Evolutionary conservation across 2,797 vertebrate genomes (phyloP).

Genomic region (Peromyscus aztecus): DNA sequence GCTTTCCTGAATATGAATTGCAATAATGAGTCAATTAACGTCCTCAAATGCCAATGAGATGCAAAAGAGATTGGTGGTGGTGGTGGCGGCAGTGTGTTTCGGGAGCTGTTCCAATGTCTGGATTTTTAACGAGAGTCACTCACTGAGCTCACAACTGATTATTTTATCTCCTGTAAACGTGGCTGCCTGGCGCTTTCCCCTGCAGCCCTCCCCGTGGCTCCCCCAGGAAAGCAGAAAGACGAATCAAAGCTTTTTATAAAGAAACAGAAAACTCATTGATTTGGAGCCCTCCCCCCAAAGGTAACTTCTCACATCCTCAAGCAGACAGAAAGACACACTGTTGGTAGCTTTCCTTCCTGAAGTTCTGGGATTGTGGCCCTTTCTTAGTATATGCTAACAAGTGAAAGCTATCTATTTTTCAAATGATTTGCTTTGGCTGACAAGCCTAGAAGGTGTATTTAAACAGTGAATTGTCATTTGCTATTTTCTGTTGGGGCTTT

Average conservation of each 20-base stretch:
- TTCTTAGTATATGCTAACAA: neutral
- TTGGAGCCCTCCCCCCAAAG: neutral
- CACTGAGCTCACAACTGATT: conserved; percentile 89
- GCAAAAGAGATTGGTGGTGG: conserved; percentile 89
- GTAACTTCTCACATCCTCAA: neutral
- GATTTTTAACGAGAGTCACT: conserved; percentile 89
- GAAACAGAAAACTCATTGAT: neutral
- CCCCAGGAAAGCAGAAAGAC: conserved; percentile 56
- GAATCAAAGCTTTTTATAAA: neutral
- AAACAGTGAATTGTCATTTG: conserved; percentile 24
- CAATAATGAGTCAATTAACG: conserved; percentile 98
- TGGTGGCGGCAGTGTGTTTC: conserved; percentile 83
- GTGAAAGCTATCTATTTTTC: neutral
- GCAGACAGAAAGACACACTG: neutral
- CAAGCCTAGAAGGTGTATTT: conserved; percentile 10
- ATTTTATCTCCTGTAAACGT: conserved; percentile 84
- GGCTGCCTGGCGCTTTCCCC: conserved; percentile 82
- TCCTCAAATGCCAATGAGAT: conserved; percentile 95
- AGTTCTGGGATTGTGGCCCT: neutral
- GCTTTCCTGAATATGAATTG: conserved; percentile 92
- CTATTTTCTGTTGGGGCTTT: conserved; percentile 15
- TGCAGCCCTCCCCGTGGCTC: conserved; percentile 47
- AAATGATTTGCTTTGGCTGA: neutral
- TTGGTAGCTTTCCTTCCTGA: conserved; percentile 1
- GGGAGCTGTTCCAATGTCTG: conserved; percentile 87